These are phyloP conservation scores for Agrilus mali DNA, from an alignment of 2,888 invertebrate species.

Conservation along the genomic window DNA sequence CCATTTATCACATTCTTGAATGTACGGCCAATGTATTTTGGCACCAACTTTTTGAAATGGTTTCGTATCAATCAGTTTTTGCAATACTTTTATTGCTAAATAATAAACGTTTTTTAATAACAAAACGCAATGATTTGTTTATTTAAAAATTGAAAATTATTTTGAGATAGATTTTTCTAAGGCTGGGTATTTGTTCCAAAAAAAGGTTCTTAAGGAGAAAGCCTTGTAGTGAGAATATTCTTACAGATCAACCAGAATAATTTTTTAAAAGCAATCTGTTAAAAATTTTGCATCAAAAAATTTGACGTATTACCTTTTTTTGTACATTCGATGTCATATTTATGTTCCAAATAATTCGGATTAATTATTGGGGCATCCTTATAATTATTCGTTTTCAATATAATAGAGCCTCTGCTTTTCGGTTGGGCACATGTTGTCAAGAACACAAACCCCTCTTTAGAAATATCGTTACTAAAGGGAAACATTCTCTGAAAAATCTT, in stretches of 20 bases:
- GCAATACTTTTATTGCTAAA: constrained; percentile 46
- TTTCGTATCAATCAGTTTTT: constrained; percentile 38
- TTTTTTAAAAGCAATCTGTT: too few relatives aligned
- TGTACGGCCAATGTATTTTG: constrained; percentile 50
- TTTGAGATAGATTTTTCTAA: background rate
- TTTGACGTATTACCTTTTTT: constrained; percentile 48
- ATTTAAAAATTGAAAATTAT: background rate
- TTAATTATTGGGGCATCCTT: constrained; percentile 53
- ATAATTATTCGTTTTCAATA: constrained; percentile 43
- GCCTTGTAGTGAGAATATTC: too few relatives aligned
- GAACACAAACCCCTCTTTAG: constrained; percentile 56
- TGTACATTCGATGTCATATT: constrained; percentile 50
- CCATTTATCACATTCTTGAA: constrained; percentile 46
- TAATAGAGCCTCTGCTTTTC: constrained; percentile 53
- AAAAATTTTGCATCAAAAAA: too few relatives aligned
- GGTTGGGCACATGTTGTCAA: constrained; percentile 57
- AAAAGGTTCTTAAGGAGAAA: too few relatives aligned
- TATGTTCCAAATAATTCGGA: constrained; percentile 56
- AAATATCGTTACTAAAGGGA: constrained; percentile 48
- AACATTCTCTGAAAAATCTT: constrained; percentile 53
- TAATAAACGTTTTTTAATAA: constrained; percentile 1
- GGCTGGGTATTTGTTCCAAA: too few relatives aligned
- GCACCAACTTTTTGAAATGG: constrained; percentile 49
- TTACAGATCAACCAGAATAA: too few relatives aligned
- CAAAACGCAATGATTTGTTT: too few relatives aligned